Evolutionary conservation across 1,140 invertebrate species (phyloP), one percentile per base, ranked within the genome.

Genomic region (Lucilia cuprina): DNA sequence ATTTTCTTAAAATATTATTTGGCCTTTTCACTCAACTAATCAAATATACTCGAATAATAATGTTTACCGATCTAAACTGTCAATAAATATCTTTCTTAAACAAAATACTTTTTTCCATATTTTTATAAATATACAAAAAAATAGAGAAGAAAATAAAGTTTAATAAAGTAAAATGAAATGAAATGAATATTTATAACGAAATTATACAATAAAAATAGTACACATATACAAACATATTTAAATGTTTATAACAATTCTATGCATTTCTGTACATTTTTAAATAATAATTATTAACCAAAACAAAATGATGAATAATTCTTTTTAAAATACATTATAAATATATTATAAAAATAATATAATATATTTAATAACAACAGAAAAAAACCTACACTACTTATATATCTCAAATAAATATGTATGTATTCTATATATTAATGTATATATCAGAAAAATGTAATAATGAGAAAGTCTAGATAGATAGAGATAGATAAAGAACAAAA

Each of bases 101-200:
- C 65, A 70, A 60, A 70, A 70, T 21, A 12, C 8, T 12, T 83
- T 25, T 41, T n/a, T 25, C 19, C 47, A 49, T 30, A 25, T 47
- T 74, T 25, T 83, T 25, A 49, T 74, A 41, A 35, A 65, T 70
- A 83, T 30, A 30, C 25, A 30, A 30, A 30, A 30, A 30, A 30
- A 30, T 30, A 3, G 1, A 30, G 3, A 65, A 30, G 14, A 10
- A 49, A 83, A 84, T 83, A 80, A 82, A 84, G 85, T 74, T 82
- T 84, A 13, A 82, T 82, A 86, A 74, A 83, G 12, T 77, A 70
- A 74, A 21, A 35, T 12, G 35, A 19, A 60, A 80, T 34, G 19
- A 55, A 70, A 82, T 19, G 19, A 84, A 82, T 82, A 25, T 78
- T 78, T 78, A 84, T 30, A 17, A 84, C 34, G 75, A 84, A 80